Percentiles rank a stretch among this genome's conserved stretches.
phyloP scores from a whole-genome alignment of 2,888 invertebrate species.

The Pristionchus exspectatus region DNA sequence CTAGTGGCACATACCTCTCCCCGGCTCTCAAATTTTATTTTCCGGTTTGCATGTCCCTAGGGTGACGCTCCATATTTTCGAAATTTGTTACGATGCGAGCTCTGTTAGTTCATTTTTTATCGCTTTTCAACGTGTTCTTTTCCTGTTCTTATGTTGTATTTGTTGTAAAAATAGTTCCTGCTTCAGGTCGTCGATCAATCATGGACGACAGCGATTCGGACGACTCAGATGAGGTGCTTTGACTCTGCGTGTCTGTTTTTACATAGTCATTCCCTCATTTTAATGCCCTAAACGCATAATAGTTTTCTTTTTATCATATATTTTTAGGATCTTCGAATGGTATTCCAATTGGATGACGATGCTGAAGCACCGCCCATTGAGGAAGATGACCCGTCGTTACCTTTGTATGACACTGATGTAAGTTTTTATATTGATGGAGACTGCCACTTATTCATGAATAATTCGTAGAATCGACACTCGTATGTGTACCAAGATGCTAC shows the following conservation, averaged over 20 bases:
- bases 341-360: neutral
- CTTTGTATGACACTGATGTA: slow-evolving; percentile 13
- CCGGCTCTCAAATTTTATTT: too few species aligned
- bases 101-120: too few species aligned
- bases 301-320: too few species aligned
- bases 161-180: neutral
- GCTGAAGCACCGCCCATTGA: neutral
- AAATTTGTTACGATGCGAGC: too few species aligned
- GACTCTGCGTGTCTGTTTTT: neutral
- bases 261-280: too few species aligned
- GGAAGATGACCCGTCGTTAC: neutral
- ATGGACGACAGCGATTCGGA: slow-evolving; percentile 26
- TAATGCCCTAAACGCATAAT: too few species aligned
- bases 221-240: neutral
- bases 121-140: neutral
- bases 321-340: neutral
- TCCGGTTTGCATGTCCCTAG: too few species aligned
- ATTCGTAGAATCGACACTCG: neutral
- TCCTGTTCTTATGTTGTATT: neutral
- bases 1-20: too few species aligned
- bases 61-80: too few species aligned
- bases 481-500: slow-evolving; percentile 10
- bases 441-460: neutral
- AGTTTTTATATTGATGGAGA: neutral
- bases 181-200: neutral